phyloP scores from a whole-genome alignment of 1,140 invertebrate species.

The Drosophila lini region DNA sequence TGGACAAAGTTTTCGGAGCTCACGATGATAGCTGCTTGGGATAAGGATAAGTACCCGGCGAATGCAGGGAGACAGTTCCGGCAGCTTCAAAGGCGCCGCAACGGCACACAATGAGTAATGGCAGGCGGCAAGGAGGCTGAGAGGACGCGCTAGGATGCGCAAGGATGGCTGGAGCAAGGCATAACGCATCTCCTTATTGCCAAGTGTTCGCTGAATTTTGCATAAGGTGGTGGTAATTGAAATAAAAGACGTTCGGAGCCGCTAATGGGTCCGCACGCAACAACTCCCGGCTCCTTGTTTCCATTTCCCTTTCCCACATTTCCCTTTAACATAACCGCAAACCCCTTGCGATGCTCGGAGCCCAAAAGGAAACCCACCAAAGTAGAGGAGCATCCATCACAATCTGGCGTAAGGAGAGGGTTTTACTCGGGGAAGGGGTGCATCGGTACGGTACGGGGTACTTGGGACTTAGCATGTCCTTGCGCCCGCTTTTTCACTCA shows the following conservation, averaged over 20 bases:
- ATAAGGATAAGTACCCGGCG: constrained; percentile 38
- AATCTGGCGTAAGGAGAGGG: constrained; percentile 33
- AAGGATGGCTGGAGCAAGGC: constrained; percentile 31
- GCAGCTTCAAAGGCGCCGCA: constrained; percentile 34
- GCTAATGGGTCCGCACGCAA: constrained; percentile 60
- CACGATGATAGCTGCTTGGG: constrained; percentile 12
- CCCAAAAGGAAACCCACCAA: constrained; percentile 16
- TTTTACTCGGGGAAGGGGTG: background rate
- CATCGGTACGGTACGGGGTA: background rate
- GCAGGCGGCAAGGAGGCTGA: constrained; percentile 6
- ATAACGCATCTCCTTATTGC: constrained; percentile 41
- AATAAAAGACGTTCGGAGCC: constrained; percentile 68
- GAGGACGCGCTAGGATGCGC: constrained; percentile 21
- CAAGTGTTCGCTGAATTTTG: constrained; percentile 59
- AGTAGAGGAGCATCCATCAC: constrained; percentile 47
- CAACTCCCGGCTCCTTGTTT: constrained; percentile 9
- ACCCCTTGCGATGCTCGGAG: constrained; percentile 12
- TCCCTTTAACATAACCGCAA: constrained; percentile 21
- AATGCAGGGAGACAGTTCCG: constrained; percentile 37
- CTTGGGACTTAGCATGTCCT: constrained; percentile 38
- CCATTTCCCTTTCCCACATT: background rate
- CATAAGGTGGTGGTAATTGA: constrained; percentile 72
- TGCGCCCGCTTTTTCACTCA: background rate
- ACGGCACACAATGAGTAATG: constrained; percentile 52
- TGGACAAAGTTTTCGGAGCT: constrained; percentile 30